Base-by-base conservation (phyloP, 2,113 vertebrate genomes). In the Electrona antarctica region DNA sequence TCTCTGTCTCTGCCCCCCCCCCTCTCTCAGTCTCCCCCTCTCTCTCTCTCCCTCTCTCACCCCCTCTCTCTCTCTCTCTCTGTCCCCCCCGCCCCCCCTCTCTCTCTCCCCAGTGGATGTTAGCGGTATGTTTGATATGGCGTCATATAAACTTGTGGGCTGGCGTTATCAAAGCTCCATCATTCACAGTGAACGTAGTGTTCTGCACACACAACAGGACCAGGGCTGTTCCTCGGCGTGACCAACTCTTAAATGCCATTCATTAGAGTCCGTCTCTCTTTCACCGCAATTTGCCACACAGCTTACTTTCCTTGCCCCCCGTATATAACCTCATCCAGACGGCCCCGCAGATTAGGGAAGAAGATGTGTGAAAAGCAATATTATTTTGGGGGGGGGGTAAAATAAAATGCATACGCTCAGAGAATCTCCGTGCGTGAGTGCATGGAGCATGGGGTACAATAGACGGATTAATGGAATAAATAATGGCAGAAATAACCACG, bases 221-320 rank as follows among this genome's bases (percentile, higher is more conserved):
- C 91, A 89, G 89, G 93, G 74, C 92, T 95, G 96, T 95, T 94
- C 91, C 89, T 92, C 91, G 78, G 95, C 90, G 87, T 96, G 96
- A 97, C 94, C 93, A 89, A 93, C 86, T 91, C 90, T 93, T 90
- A 94, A 95, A 95, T 95, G 90, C 92, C 93, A 96, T 97, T 96
- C 95, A 96, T 97, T 95, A 95, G 90, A 93, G 92, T 81, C 75
- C 79, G 90, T 91, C 92, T 93, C 92, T 88, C 90, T 94, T 95
- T 96, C 94, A 93, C 83, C 87, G 81, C 93, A 91, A 95, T 97
- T 97, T 92, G 92, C 93, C 94, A 96, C 95, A 94, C 92, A 80
- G 93, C 93, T 96, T 92, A 90, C 45, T 21, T 2, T 21, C 21
- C 21, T 21, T 21, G 21, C 21, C 21, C 21, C 21, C 21, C 21